Base-by-base conservation (phyloP, 2,797 vertebrate genomes). In the Lacerta agilis region DNA sequence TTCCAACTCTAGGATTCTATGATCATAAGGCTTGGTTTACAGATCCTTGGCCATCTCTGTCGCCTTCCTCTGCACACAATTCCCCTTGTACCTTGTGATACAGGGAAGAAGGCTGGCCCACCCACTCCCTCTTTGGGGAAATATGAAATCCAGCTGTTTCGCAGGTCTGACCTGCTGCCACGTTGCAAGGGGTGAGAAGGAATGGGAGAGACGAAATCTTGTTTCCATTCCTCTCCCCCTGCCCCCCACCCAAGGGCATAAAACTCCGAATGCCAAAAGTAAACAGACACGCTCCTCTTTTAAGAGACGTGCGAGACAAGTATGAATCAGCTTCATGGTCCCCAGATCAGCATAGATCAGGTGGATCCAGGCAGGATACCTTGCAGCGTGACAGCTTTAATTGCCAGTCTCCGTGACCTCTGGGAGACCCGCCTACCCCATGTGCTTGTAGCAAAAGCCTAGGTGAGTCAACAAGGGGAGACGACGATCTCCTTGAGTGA, bases 321-420 rank as follows among this genome's bases (percentile, higher is more conserved):
- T 84, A 0, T 4, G 76, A 79, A 83, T 4, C 17, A 0, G 25
- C 11, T 45, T 72, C 82, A 3, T 0, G 0, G 78, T 5, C 1
- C 1, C 83, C 0, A 0, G 2, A 11, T 82, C 77, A 17, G 5
- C 17, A 15, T 4, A 8, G 49, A 36, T 11, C 36, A 27, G 36
- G 18, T 18, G 10, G 6, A 15, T 25, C 18, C 29, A 13, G 17
- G 10, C 36, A 86, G 49, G 86, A 36, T 36, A 75, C 88, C 89
- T 1, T 0, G 2, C 67, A 10, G 64, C 3, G 83, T 66, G 79
- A 80, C 88, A 76, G 5, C 0, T 88, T 90, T 96, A 92, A 94
- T 95, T 92, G 90, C 90, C 87, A 92, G 33, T 77, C 36, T 45
- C 45, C 43, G 15, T 2, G 80, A 2, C 84, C 91, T 71, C 58